phyloP scores from a whole-genome alignment of 2,797 vertebrate genomes.

The Clarias platycephalus region DNA sequence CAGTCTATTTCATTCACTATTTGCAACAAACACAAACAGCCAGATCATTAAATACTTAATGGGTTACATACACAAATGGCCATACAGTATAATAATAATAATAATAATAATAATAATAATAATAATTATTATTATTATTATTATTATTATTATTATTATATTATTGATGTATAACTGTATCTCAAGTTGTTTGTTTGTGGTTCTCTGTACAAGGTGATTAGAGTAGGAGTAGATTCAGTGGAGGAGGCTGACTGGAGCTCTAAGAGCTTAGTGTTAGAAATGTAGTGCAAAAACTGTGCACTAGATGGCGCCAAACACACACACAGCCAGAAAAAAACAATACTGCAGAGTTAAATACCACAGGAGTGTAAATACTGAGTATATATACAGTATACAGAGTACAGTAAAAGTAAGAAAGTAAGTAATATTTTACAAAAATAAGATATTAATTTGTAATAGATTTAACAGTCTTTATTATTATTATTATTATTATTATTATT shows the following conservation, averaged over 20 bases:
- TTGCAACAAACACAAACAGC: too few relatives aligned
- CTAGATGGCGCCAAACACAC: constrained; percentile 65
- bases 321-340: constrained; percentile 1
- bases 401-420: too few relatives aligned
- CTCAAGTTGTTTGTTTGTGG: background rate
- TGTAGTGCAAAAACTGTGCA: constrained; percentile 32
- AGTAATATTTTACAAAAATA: too few relatives aligned
- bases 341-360: background rate
- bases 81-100: background rate
- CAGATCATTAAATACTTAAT: background rate
- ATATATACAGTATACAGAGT: too few relatives aligned
- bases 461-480: too few relatives aligned
- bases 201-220: background rate
- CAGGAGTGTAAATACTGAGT: too few relatives aligned
- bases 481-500: too few relatives aligned
- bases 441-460: too few relatives aligned
- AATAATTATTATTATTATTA: too few relatives aligned
- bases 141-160: background rate
- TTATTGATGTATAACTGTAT: background rate
- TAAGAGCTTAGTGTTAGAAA: constrained; percentile 17
- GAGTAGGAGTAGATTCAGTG: background rate
- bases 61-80: background rate
- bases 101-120: too few relatives aligned
- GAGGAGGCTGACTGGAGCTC: constrained; percentile 31
- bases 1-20: background rate